phyloP scores from a whole-genome alignment of 2,797 vertebrate species.

The Corythornis leucogaster region DNA sequence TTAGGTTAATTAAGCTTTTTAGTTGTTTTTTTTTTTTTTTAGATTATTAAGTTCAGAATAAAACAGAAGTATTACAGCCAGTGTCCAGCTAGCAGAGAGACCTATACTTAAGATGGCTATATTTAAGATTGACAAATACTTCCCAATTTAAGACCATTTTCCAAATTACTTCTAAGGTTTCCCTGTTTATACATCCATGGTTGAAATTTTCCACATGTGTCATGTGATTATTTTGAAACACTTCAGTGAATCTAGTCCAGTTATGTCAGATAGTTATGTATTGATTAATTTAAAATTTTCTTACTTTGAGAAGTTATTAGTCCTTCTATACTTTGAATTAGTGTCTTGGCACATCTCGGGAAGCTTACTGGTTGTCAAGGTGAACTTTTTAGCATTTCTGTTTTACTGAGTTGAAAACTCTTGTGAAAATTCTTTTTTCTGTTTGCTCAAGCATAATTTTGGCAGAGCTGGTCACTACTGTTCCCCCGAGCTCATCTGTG shows the following conservation, averaged over 20 bases:
- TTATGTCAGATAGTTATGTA: neutral
- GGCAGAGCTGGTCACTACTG: neutral
- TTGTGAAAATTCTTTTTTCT: neutral
- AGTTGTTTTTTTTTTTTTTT: neutral
- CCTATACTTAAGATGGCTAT: neutral
- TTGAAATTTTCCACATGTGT: neutral
- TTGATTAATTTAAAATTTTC: neutral
- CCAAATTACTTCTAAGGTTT: neutral
- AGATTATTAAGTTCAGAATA: neutral
- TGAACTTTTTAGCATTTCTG: neutral
- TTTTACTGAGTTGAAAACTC: neutral
- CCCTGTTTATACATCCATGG: neutral
- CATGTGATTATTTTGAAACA: neutral
- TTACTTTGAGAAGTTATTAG: neutral
- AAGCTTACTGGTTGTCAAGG: neutral
- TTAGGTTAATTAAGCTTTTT: neutral
- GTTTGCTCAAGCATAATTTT: neutral
- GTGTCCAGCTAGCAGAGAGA: neutral
- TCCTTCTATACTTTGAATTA: neutral
- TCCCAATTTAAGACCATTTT: neutral
- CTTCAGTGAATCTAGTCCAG: neutral
- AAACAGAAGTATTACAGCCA: neutral
- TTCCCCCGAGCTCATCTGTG: neutral
- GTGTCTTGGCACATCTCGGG: neutral
- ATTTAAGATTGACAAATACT: neutral